These are phyloP conservation scores for Octopus bimaculoides DNA, from an alignment of 1,140 invertebrate species.

Conservation along the genomic window DNA sequence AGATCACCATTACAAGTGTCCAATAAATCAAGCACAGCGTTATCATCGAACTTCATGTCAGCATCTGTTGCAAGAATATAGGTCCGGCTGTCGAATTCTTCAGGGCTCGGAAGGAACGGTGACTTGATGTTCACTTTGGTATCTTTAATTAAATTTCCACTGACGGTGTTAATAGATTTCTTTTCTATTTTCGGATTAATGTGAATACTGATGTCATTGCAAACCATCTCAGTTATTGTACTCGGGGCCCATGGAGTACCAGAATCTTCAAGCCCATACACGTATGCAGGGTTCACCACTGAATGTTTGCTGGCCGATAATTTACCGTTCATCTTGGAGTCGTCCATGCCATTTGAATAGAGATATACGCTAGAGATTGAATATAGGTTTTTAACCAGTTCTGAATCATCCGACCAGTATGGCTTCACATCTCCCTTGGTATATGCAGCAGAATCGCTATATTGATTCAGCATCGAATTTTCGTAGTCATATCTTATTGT, in stretches of 20 bases:
- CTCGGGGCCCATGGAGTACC: too few relatives aligned
- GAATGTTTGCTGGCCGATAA: neutral
- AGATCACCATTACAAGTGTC: conserved; percentile 24
- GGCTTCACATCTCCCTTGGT: neutral
- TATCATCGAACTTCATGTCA: conserved; percentile 32
- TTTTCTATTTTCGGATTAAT: too few relatives aligned
- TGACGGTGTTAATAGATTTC: neutral
- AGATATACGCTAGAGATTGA: neutral
- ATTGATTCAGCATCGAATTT: neutral
- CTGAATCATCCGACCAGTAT: neutral
- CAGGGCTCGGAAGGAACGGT: neutral
- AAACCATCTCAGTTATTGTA: too few relatives aligned
- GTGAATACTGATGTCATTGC: too few relatives aligned
- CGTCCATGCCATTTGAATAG: neutral
- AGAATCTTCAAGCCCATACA: neutral
- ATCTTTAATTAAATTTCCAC: neutral
- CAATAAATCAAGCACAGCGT: conserved; percentile 22
- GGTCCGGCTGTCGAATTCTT: conserved; percentile 12
- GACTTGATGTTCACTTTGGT: neutral
- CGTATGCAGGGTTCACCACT: neutral
- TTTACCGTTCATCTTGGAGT: neutral
- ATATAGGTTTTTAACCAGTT: neutral
- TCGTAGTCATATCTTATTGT: neutral
- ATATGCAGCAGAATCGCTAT: neutral
- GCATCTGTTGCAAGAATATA: conserved; percentile 38